phyloP scores from a whole-genome alignment of 2,797 vertebrate genomes.

The Echiichthys vipera region DNA sequence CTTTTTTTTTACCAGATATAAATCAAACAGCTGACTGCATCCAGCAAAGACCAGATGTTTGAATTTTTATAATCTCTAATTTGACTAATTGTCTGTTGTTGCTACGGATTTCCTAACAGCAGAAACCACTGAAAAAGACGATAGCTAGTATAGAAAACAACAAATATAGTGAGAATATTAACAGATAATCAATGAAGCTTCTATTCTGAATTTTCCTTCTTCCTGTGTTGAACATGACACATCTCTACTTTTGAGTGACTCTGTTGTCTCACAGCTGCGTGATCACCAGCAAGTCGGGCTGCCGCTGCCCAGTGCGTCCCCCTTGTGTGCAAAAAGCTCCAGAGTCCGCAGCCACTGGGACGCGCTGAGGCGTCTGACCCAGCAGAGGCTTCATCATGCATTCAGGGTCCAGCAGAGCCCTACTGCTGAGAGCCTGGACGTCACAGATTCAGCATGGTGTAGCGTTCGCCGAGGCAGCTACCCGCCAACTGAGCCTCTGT shows the following conservation, averaged over 20 bases:
- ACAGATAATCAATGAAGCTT: neutral
- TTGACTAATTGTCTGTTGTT: conserved; percentile 51
- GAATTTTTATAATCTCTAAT: conserved; percentile 58
- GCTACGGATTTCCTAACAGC: conserved; percentile 15
- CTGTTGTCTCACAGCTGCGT: conserved; percentile 59
- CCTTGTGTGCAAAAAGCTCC: conserved; percentile 41
- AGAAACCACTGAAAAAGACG: neutral
- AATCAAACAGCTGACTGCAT: conserved; percentile 35
- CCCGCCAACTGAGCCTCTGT: neutral
- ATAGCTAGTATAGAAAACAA: neutral
- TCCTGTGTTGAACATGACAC: neutral
- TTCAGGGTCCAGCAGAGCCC: conserved; percentile 13
- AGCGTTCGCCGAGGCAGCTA: conserved; percentile 43
- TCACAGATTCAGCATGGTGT: neutral
- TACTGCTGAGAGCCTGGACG: neutral
- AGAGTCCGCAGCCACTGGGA: conserved; percentile 67
- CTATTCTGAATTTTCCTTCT: neutral
- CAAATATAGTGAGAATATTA: neutral
- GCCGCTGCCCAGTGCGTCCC: conserved; percentile 20
- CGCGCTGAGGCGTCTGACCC: conserved; percentile 56
- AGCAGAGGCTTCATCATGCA: conserved; percentile 43
- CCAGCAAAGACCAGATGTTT: conserved; percentile 57
- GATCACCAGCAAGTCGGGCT: conserved; percentile 17
- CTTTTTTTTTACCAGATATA: conserved; percentile 13
- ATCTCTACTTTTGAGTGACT: conserved; percentile 42